Evolutionary conservation across 2,113 vertebrate species (phyloP), one percentile per base, ranked within the genome.

Genomic region (Lonchura striata): DNA sequence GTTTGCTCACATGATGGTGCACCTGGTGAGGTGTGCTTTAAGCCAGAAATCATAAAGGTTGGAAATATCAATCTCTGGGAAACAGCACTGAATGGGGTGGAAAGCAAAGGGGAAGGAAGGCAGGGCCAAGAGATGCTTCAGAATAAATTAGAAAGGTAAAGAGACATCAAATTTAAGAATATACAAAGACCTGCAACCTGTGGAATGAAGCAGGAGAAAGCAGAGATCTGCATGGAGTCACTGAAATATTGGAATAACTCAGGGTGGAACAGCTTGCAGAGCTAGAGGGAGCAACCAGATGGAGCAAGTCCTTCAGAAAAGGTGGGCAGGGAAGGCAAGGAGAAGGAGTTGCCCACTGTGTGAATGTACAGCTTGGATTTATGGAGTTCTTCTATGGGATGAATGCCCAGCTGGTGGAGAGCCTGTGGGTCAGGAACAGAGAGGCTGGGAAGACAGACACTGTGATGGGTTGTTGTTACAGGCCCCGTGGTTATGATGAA

Each of bases 361-460:
- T 14, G 17, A 46, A 83, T 15, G 31, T 70, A 14, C n/a, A 53
- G 25, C 6, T 9, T 64, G 33, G 35, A 13, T 59, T 24, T 68
- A 33, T 0, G 0, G 41, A 82, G 19, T 16, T 72, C 11, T 53
- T 13, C 37, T 31, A 0, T 24, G n/a, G 27, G 16, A 19, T 47
- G 27, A 72, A 30, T 9, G 3, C 9, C 5, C 68, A 21, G 5
- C 25, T 65, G 39, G 3, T 61, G 41, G 35, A 88, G 14, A 72
- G 27, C 37, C 57, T 66, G 35, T 35, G 39, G 9, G 30, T 76
- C 24, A 64, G 53, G 44, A 46, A 54, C 25, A 91, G 21, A 47
- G 28, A 57, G 15, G 17, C 27, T 18, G 3, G 21, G 52, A 64
- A 37, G 19, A 39, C 16, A 88, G 49, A 52, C 44, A 20, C 28